Conservation (phyloP, 2,888 invertebrate genomes). For the Meloe dianella region DNA sequence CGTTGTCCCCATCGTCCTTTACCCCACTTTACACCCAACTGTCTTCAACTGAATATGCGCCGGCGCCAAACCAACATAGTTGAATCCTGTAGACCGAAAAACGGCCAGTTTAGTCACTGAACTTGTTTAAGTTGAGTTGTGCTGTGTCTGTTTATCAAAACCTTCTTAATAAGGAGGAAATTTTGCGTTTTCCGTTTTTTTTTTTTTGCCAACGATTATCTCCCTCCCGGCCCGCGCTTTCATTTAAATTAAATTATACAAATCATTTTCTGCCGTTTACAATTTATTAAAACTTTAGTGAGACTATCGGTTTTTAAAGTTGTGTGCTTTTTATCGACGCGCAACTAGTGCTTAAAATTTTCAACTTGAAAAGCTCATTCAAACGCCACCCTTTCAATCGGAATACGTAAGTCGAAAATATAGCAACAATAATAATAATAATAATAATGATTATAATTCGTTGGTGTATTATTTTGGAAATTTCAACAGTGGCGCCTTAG, state of each 20-base stretch:
- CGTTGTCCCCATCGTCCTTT: constrained; percentile 45
- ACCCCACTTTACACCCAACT: constrained; percentile 33
- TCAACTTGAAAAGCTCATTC: neutral
- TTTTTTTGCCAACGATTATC: neutral
- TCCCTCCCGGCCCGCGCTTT: too few species aligned
- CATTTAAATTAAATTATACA: too few species aligned
- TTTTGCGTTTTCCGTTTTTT: neutral
- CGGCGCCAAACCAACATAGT: constrained; percentile 37
- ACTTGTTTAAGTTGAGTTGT: constrained; percentile 21
- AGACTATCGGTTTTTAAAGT: neutral
- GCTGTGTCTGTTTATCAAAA: neutral
- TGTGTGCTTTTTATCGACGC: neutral
- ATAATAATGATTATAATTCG: too few species aligned
- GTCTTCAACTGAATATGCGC: constrained; percentile 25
- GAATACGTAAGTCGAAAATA: neutral
- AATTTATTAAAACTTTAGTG: neutral
- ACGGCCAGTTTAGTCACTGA: constrained; percentile 33
- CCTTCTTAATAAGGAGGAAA: neutral
- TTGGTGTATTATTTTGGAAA: neutral
- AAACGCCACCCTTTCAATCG: neutral
- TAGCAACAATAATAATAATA: neutral
- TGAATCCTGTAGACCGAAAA: constrained; percentile 34
- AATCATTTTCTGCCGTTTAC: too few species aligned
- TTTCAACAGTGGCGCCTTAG: too few species aligned
- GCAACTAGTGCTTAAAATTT: neutral